A percentile compares a stretch with the other conserved stretches of the same genome.
Evolutionary conservation across 1,140 invertebrate species (phyloP).

Genomic region (Vollenhovia emeryi): DNA sequence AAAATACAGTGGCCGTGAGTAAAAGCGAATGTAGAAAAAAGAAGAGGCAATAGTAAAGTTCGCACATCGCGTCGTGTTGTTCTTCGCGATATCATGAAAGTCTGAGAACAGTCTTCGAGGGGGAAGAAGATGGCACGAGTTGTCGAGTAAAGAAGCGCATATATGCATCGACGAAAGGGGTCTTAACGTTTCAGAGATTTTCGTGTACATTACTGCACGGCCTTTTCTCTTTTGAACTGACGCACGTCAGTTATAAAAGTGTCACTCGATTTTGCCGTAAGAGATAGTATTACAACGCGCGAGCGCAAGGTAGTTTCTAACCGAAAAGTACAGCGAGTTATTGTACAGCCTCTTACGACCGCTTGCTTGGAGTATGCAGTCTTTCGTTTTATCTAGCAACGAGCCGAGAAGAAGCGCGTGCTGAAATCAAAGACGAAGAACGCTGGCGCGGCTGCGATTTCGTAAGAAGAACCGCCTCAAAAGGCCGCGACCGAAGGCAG

Average conservation of each 20-base stretch:
- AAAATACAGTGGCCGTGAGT: constrained; percentile 22
- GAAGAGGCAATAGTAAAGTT: constrained; percentile 39
- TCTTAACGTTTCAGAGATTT: background rate
- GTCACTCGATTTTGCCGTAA: background rate
- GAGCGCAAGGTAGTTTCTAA: background rate
- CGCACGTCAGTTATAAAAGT: background rate
- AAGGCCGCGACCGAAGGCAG: constrained; percentile 46
- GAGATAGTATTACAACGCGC: background rate
- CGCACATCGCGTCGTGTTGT: constrained; percentile 23
- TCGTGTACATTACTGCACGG: background rate
- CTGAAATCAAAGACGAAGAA: constrained; percentile 43
- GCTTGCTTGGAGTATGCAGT: background rate
- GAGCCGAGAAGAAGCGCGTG: constrained; percentile 20
- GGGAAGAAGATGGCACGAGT: background rate
- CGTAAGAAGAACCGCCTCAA: constrained; percentile 45
- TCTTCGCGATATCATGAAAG: constrained; percentile 28
- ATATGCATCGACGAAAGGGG: background rate
- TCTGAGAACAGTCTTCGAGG: constrained; percentile 17
- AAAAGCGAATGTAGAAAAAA: constrained; percentile 26
- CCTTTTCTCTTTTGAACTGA: background rate
- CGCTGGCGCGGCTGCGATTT: constrained; percentile 38
- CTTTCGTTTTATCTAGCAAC: constrained; percentile 6
- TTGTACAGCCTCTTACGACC: background rate
- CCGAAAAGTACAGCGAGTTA: constrained; percentile 3
- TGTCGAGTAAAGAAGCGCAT: background rate